Evolutionary conservation across 2,888 invertebrate species (phyloP).

Genomic region (Scaptomyza tumidula): DNA sequence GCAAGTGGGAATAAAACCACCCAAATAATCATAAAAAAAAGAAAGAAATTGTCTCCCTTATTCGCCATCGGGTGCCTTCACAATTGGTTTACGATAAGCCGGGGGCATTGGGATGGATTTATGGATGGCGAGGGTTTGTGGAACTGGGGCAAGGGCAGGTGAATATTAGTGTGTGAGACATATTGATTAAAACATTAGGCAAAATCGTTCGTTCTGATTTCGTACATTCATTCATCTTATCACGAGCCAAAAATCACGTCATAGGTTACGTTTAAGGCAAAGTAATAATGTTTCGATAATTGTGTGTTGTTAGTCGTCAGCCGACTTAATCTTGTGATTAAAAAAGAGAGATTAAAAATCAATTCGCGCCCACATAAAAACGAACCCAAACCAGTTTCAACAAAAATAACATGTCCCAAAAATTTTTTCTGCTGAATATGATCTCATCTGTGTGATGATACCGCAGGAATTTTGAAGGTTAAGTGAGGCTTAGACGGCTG

Average conservation of each 20-base stretch:
- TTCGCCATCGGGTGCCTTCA: conserved; percentile 5
- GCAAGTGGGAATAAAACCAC: conserved; percentile 1
- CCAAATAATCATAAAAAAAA: conserved; percentile 3
- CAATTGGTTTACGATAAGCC: conserved; percentile 48
- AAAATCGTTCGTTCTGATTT: conserved; percentile 1
- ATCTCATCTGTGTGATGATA: conserved; percentile 21
- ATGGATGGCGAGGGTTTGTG: neutral
- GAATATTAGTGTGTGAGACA: conserved; percentile 5
- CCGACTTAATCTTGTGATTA: neutral
- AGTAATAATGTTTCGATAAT: neutral
- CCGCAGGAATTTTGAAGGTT: neutral
- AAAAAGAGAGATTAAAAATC: neutral
- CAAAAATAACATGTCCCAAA: neutral
- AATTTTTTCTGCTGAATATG: conserved; percentile 5
- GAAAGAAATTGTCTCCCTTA: conserved; percentile 20
- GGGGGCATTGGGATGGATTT: conserved; percentile 17
- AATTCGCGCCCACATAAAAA: conserved; percentile 30
- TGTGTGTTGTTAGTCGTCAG: neutral
- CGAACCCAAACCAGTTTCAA: conserved; percentile 8
- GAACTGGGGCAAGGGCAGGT: conserved; percentile 23
- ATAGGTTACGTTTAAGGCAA: neutral
- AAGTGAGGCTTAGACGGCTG: neutral
- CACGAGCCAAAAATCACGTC: conserved; percentile 6
- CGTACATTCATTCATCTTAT: conserved; percentile 15
- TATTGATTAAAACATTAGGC: conserved; percentile 33